Base-by-base conservation (phyloP, 1,140 invertebrate genomes). In the Zaprionus gabonicus region DNA sequence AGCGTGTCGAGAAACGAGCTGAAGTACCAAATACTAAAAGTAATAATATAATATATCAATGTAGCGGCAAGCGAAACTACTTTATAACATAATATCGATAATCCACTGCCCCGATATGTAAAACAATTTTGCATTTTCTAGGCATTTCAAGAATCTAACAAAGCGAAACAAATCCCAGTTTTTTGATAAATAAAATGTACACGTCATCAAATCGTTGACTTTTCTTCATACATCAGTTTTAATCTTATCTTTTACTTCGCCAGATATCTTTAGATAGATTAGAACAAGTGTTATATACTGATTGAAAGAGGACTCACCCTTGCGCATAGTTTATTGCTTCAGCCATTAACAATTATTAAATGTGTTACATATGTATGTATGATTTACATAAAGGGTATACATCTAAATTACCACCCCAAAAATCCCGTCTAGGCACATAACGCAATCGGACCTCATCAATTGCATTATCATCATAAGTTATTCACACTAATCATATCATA, bases 161-260 rank as follows among this genome's bases (percentile, higher is more conserved):
- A 73, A 80, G 53, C 71, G 65, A 84, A 78, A 84, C 63, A 70
- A 80, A 78, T 41, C 76, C 68, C 81, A 83, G 80, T 83, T 83
- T 71, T 71, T 77, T 76, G 51, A 70, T 80, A 69, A 83, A 83
- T 83, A 83, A 83, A 83, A 80, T 80, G 36, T 80, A 83, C 72
- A 83, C 60, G 68, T 76, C 51, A 65, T 66, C 36, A 27, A 12
- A 9, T 13, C 1, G 4, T 12, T 4, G 10, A 9, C 1, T 20
- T 51, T 51, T 23, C 20, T 51, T 51, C 7, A 51, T 49, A 9
- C 1, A 49, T 20, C 17, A n/a, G 1, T 41, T 15, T 7, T 20
- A 6, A 6, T 46, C 46, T 51, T 51, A 51, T 51, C 12, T 7
- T 4, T 25, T 4, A 2, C 9, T 9, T 20, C 10, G 3, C 7